phyloP scores from a whole-genome alignment of 2,888 invertebrate genomes.

The Copidosoma aretas region DNA sequence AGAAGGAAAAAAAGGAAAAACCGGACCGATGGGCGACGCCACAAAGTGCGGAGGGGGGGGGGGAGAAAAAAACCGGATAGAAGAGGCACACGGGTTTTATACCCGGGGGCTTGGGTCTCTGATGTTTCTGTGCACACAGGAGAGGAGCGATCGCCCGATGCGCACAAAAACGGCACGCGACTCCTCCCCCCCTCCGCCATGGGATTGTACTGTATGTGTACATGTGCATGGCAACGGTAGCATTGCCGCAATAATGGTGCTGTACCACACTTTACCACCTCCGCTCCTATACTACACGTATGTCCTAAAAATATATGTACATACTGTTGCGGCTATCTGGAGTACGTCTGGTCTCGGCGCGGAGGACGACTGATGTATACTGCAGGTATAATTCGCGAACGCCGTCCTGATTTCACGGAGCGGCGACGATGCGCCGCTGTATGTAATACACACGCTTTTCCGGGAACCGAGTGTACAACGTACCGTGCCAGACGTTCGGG shows the following conservation, averaged over 20 bases:
- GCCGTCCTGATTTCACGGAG: conserved; percentile 27
- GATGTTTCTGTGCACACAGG: no score
- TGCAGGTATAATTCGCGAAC: neutral
- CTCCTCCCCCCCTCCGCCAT: no score
- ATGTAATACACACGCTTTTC: no score
- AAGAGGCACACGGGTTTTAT: neutral
- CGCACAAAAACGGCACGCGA: conserved; percentile 14
- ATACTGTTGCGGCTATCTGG: no score
- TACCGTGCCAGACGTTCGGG: no score
- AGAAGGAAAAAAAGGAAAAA: neutral
- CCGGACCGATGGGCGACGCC: neutral
- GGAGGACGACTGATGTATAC: no score
- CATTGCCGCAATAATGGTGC: no score
- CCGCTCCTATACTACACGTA: neutral
- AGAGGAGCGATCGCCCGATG: neutral
- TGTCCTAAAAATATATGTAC: neutral
- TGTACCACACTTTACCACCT: conserved; percentile 11
- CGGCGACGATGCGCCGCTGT: neutral
- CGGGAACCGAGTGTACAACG: conserved; percentile 22
- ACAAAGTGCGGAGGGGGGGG: neutral
- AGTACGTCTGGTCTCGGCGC: no score
- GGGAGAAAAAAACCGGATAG: neutral
- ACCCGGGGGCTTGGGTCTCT: no score
- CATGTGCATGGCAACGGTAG: no score
- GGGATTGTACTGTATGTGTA: no score